Conservation (phyloP, 2,797 vertebrate species). For the Sciurus vulgaris region DNA sequence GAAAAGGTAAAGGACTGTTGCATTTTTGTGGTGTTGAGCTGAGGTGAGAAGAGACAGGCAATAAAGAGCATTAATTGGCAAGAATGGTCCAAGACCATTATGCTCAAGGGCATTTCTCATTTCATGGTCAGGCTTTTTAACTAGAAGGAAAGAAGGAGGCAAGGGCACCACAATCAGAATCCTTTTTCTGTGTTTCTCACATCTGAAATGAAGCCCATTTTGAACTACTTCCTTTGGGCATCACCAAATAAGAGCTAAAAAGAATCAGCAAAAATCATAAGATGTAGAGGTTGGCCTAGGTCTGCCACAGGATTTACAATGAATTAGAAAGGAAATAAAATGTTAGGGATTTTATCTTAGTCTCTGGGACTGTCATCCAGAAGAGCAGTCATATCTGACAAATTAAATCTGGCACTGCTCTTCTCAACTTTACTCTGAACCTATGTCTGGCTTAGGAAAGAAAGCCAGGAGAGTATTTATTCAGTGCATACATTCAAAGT, state of each 20-base stretch:
- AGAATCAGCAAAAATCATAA: neutral
- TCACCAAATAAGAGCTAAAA: neutral
- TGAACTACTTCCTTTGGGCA: neutral
- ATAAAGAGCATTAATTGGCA: neutral
- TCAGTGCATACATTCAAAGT: neutral
- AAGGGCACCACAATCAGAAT: neutral
- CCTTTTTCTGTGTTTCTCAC: neutral
- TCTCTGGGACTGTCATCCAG: neutral
- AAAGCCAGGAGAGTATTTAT: neutral
- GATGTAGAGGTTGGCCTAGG: neutral
- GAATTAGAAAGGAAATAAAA: neutral
- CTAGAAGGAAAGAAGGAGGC: neutral
- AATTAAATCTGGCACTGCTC: neutral
- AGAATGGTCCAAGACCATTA: neutral
- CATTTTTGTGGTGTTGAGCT: neutral
- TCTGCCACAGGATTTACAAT: neutral
- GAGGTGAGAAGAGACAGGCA: neutral
- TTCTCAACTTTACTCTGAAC: neutral
- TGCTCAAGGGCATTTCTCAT: neutral
- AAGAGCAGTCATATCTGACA: neutral
- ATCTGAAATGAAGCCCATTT: constrained; percentile 1
- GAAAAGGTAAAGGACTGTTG: neutral
- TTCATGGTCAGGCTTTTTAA: neutral
- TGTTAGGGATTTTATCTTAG: neutral
- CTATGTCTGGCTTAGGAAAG: neutral